Evolutionary conservation across 2,888 invertebrate species (phyloP).

Genomic region (Shargacucullia verbasci): DNA sequence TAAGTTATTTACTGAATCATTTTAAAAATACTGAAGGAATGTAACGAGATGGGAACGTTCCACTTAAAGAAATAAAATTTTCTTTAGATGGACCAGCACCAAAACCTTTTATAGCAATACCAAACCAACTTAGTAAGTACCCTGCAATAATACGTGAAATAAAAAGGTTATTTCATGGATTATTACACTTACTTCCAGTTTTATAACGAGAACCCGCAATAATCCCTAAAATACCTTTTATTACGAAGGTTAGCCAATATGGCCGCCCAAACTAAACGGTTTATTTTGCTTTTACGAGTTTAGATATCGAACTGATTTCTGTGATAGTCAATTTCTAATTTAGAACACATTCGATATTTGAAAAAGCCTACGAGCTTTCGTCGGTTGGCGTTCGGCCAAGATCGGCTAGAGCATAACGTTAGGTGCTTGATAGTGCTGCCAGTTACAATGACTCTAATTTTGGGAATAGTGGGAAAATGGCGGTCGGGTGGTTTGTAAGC

Average conservation of each 20-base stretch:
- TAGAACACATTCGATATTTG: constrained; percentile 68
- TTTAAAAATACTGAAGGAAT: constrained; percentile 18
- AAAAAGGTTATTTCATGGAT: constrained; percentile 49
- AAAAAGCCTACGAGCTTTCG: constrained; percentile 63
- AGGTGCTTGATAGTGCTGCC: constrained; percentile 46
- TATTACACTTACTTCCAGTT: constrained; percentile 50
- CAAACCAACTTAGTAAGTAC: constrained; percentile 24
- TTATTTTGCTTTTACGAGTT: constrained; percentile 49
- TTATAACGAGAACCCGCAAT: constrained; percentile 38
- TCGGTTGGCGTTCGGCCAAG: constrained; percentile 70
- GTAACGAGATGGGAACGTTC: not conserved
- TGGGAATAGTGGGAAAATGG: constrained; percentile 16
- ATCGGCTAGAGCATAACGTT: constrained; percentile 63
- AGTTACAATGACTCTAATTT: constrained; percentile 61
- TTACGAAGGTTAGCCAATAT: constrained; percentile 50
- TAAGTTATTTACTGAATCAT: constrained; percentile 30
- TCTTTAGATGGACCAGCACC: not conserved
- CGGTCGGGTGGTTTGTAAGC: not conserved
- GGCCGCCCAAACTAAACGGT: constrained; percentile 39
- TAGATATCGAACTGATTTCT: constrained; percentile 40
- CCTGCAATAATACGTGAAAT: constrained; percentile 40
- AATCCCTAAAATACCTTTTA: constrained; percentile 51
- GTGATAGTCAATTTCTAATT: constrained; percentile 52
- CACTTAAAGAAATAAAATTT: not conserved
- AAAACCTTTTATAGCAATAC: constrained; percentile 21